Evolutionary conservation across 2,113 vertebrate species (phyloP).

Genomic region (Hypomesus transpacificus): DNA sequence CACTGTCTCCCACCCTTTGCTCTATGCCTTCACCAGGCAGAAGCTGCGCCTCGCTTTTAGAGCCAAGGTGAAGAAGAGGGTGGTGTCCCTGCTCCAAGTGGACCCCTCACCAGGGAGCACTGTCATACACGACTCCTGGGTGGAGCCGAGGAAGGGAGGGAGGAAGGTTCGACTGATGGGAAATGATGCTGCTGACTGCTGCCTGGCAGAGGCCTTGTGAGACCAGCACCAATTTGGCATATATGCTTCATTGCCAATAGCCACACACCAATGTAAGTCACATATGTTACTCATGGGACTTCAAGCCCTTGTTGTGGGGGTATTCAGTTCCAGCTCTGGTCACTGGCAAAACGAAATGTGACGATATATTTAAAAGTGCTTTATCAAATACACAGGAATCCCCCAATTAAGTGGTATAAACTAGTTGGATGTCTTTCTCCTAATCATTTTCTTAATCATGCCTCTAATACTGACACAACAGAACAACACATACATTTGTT

Average conservation of each 20-base stretch:
- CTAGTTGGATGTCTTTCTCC: background rate
- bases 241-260: conserved; percentile 27
- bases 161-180: conserved; percentile 64
- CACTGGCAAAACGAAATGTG: too few relatives aligned
- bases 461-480: conserved; percentile 19
- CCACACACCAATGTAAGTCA: conserved; percentile 8
- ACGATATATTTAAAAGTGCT: too few relatives aligned
- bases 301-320: too few relatives aligned
- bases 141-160: conserved; percentile 64
- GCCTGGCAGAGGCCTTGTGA: conserved; percentile 73
- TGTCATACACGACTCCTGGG: conserved; percentile 73
- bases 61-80: conserved; percentile 73
- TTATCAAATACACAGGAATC: too few relatives aligned
- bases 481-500: background rate
- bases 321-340: too few relatives aligned
- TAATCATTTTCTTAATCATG: background rate
- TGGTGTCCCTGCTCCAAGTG: conserved; percentile 75
- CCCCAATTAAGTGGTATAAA: too few relatives aligned
- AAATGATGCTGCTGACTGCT: conserved; percentile 72
- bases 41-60: conserved; percentile 73
- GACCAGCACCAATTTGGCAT: conserved; percentile 32
- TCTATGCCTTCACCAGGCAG: conserved; percentile 77
- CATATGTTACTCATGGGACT: conserved; percentile 31
- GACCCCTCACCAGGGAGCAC: conserved; percentile 69
- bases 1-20: conserved; percentile 72